Conservation (phyloP, 2,888 invertebrate species). For the Poecilus cupreus region DNA sequence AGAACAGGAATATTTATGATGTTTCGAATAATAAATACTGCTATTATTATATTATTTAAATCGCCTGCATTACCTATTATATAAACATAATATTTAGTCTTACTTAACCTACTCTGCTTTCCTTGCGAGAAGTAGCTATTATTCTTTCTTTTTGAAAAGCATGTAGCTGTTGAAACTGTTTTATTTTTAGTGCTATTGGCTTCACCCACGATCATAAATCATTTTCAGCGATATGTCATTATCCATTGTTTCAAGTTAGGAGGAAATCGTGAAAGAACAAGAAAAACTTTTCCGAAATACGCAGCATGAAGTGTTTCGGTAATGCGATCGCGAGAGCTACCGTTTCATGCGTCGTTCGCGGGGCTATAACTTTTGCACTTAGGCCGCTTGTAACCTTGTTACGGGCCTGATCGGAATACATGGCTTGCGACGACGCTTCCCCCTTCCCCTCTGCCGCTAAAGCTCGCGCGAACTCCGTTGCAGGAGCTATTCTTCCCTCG, state of each 20-base stretch:
- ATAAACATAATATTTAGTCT: too few species aligned
- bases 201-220: background rate
- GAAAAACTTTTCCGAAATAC: constrained; percentile 27
- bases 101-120: too few species aligned
- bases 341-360: constrained; percentile 30
- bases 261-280: constrained; percentile 23
- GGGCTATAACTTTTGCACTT: constrained; percentile 53
- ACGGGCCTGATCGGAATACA: constrained; percentile 54
- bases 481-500: constrained; percentile 31
- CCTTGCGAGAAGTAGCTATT: too few species aligned
- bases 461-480: background rate
- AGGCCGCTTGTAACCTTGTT: constrained; percentile 51
- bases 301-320: constrained; percentile 40
- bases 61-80: too few species aligned
- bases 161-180: too few species aligned
- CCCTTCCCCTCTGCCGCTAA: too few species aligned
- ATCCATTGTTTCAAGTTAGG: constrained; percentile 35
- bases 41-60: too few species aligned
- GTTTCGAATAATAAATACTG: too few species aligned
- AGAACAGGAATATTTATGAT: too few species aligned
- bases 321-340: constrained; percentile 28
- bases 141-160: too few species aligned
- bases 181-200: too few species aligned
- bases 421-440: background rate
- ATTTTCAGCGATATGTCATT: constrained; percentile 33